A percentile compares a stretch with the other conserved stretches of the same genome.
Conservation (phyloP, 2,888 invertebrate genomes). For the Brachypterus glaber region DNA sequence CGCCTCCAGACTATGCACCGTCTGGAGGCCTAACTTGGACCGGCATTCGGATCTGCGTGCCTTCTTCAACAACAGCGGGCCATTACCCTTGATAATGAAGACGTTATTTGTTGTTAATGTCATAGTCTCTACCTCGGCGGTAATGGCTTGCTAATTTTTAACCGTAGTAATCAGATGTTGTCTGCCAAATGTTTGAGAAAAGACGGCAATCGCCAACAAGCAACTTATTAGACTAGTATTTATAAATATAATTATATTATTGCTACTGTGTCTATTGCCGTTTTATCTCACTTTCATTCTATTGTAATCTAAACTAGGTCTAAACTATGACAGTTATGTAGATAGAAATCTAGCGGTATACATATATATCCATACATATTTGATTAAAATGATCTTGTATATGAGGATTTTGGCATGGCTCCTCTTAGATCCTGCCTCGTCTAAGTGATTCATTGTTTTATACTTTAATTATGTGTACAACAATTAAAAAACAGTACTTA, state of each 20-base stretch:
- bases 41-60: no score
- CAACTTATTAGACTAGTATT: conserved; percentile 25
- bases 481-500: conserved; percentile 34
- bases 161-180: conserved; percentile 37
- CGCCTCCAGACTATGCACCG: conserved; percentile 26
- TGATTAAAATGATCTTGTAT: conserved; percentile 18
- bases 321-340: conserved; percentile 37
- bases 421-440: conserved; percentile 18
- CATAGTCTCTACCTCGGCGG: conserved; percentile 16
- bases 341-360: conserved; percentile 31
- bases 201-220: conserved; percentile 32
- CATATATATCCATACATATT: conserved; percentile 20
- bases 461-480: conserved; percentile 35
- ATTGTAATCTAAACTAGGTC: conserved; percentile 40
- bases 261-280: conserved; percentile 28
- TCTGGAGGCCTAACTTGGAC: conserved; percentile 24
- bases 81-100: no score
- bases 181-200: conserved; percentile 39
- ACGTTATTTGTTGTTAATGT: no score
- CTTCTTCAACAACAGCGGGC: no score
- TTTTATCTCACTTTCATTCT: conserved; percentile 36
- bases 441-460: conserved; percentile 32
- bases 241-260: conserved; percentile 25
- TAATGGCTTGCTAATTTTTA: conserved; percentile 23
- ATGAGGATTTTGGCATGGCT: conserved; percentile 18